A percentile compares a stretch with the other conserved stretches of the same genome.
phyloP scores from a whole-genome alignment of 2,797 vertebrate genomes.

The Ambastaia sidthimunki region DNA sequence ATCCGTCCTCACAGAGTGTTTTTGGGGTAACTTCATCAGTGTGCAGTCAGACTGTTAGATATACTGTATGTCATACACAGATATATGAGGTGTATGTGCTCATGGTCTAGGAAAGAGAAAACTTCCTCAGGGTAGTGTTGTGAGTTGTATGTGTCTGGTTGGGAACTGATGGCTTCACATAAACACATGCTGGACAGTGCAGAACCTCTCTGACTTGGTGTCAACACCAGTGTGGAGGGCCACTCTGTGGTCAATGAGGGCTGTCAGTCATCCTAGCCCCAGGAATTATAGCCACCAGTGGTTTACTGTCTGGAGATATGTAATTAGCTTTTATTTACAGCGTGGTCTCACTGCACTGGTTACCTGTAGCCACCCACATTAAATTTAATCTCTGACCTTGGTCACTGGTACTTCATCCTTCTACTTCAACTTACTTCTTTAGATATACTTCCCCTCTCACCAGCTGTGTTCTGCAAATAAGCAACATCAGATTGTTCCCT shows the following conservation, averaged over 20 bases:
- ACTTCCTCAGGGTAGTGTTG: slow-evolving; percentile 40
- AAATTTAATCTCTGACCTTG: too few species aligned
- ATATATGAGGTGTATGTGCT: slow-evolving; percentile 49
- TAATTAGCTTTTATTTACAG: slow-evolving; percentile 1
- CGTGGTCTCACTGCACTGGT: too few species aligned
- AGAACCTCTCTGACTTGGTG: slow-evolving; percentile 51
- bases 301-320: slow-evolving; percentile 27
- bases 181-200: slow-evolving; percentile 6
- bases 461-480: too few species aligned
- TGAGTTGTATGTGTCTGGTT: slow-evolving; percentile 56
- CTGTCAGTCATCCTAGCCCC: slow-evolving; percentile 6
- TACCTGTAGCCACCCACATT: too few species aligned
- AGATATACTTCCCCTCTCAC: too few species aligned
- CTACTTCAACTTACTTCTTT: too few species aligned
- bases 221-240: slow-evolving; percentile 53
- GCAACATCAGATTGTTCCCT: too few species aligned
- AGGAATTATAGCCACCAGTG: slow-evolving; percentile 31
- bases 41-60: slow-evolving; percentile 52
- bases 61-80: slow-evolving; percentile 10
- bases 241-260: slow-evolving; percentile 29
- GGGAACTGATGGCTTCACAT: slow-evolving; percentile 57
- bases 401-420: too few species aligned
- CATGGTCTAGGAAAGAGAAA: slow-evolving; percentile 50
- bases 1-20: slow-evolving; percentile 40
- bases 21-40: slow-evolving; percentile 59